phyloP scores from a whole-genome alignment of 2,113 vertebrate species.

The Alosa alosa region DNA sequence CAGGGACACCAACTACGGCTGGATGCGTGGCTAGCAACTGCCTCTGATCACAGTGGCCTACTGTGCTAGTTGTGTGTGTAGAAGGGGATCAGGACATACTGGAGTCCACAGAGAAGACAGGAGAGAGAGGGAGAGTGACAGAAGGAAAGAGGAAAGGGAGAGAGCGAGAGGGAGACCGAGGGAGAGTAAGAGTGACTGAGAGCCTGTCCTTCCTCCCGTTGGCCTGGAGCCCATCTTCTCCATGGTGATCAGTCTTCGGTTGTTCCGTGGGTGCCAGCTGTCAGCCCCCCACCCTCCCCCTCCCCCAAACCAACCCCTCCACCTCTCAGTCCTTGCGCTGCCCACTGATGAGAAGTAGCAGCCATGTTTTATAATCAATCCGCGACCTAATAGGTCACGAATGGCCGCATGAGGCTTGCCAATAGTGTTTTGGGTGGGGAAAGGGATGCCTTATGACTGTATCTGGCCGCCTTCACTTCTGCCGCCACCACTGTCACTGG shows the following conservation, averaged over 20 bases:
- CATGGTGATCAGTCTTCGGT: slow-evolving; percentile 65
- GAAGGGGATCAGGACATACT: neutral
- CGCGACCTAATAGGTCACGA: slow-evolving; percentile 76
- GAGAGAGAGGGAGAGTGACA: neutral
- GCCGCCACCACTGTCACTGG: neutral
- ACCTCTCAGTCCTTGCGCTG: slow-evolving; percentile 32
- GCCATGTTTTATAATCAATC: slow-evolving; percentile 73
- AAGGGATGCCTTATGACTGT: slow-evolving; percentile 48
- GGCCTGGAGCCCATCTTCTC: slow-evolving; percentile 66
- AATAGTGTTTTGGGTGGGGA: slow-evolving; percentile 62
- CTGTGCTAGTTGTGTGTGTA: neutral
- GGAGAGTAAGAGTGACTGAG: slow-evolving; percentile 23
- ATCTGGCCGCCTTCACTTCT: slow-evolving; percentile 31
- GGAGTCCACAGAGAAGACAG: neutral
- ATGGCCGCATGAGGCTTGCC: slow-evolving; percentile 66
- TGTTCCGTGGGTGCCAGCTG: slow-evolving; percentile 61
- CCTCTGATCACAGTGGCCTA: neutral
- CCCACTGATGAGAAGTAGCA: slow-evolving; percentile 68
- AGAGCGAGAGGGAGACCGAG: neutral
- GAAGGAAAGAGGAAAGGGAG: neutral
- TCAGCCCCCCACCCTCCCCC: slow-evolving; percentile 56
- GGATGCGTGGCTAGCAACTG: neutral
- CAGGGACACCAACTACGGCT: neutral
- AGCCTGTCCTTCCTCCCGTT: slow-evolving; percentile 56
- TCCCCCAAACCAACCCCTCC: neutral